Evolutionary conservation across 2,113 vertebrate genomes (phyloP).

Genomic region (Channa maculata): DNA sequence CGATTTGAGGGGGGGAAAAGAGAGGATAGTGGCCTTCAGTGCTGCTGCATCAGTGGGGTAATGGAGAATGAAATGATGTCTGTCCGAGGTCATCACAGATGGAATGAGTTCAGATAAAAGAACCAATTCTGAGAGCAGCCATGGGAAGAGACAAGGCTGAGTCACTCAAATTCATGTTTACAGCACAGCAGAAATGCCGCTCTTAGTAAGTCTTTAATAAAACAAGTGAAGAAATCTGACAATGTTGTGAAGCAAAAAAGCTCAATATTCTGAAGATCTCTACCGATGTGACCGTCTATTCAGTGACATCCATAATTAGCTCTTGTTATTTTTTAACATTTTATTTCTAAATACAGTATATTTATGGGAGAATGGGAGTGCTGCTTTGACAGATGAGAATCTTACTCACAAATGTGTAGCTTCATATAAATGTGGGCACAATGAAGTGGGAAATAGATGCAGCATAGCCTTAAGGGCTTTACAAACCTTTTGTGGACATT

Average conservation of each 20-base stretch:
- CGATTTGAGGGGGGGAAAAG: conserved; percentile 45
- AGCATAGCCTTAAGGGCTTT: no score
- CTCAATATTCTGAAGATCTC: not conserved
- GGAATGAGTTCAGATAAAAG: conserved; percentile 64
- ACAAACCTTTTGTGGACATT: no score
- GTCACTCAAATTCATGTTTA: conserved; percentile 30
- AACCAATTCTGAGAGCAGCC: conserved; percentile 58
- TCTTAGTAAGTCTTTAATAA: conserved; percentile 23
- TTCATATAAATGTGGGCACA: no score
- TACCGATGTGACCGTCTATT: not conserved
- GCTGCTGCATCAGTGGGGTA: conserved; percentile 52
- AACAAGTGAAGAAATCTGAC: not conserved
- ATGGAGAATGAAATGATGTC: conserved; percentile 77
- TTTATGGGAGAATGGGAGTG: no score
- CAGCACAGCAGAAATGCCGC: not conserved
- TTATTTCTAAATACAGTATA: no score
- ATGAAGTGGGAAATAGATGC: no score
- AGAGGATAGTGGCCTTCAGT: conserved; percentile 30
- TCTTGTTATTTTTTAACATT: not conserved
- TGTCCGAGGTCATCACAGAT: conserved; percentile 62
- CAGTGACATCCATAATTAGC: not conserved
- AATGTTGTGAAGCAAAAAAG: not conserved
- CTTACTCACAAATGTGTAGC: no score
- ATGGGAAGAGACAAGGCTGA: conserved; percentile 30
- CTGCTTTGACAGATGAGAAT: no score